Evolutionary conservation across 2,113 vertebrate species (phyloP).

Genomic region (Glaucomys volans): DNA sequence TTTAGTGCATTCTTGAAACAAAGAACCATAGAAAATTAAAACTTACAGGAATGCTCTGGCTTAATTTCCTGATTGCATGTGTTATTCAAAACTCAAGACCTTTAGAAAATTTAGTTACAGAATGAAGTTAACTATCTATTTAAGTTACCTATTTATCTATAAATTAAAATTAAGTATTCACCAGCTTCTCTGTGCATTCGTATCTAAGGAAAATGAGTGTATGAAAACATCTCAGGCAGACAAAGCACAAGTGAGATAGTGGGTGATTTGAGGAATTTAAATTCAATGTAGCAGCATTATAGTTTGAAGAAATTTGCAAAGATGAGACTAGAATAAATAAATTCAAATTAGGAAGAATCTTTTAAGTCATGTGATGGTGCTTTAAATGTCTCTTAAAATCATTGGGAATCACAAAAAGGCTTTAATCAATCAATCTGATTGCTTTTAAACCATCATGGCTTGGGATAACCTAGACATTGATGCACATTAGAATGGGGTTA

Average conservation of each 20-base stretch:
- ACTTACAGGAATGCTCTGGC: not conserved
- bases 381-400: not conserved
- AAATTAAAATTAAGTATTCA: not conserved
- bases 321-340: not conserved
- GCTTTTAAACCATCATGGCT: not conserved
- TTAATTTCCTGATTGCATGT: not conserved
- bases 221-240: not conserved
- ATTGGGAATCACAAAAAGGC: not conserved
- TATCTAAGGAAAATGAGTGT: not conserved
- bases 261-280: not conserved
- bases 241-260: not conserved
- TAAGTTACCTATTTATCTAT: not conserved
- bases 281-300: not conserved
- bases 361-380: not conserved
- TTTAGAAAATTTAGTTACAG: not conserved
- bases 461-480: not conserved
- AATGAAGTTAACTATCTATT: no score
- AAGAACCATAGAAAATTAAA: not conserved
- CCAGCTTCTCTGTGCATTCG: rapidly evolving
- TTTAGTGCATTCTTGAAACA: not conserved
- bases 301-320: not conserved
- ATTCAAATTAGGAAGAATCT: not conserved
- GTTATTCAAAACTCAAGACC: not conserved
- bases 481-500: not conserved
- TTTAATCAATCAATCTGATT: not conserved